Evolutionary conservation across 2,888 invertebrate genomes (phyloP).

Genomic region (Empis livida): DNA sequence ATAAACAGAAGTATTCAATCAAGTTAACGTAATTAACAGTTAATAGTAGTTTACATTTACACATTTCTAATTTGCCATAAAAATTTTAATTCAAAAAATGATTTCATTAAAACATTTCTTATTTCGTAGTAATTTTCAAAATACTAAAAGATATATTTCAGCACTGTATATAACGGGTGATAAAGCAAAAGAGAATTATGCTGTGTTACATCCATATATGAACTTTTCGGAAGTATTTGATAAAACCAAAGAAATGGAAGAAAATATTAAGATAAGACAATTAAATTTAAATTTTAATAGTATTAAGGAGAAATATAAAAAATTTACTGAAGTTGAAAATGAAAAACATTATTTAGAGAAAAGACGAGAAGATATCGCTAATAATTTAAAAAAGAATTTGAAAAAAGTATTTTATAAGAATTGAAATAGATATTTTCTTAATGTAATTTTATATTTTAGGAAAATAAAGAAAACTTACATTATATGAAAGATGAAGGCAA

Average conservation of each 20-base stretch:
- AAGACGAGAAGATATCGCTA: constrained; percentile 39
- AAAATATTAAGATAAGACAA: constrained; percentile 44
- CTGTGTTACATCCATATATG: constrained; percentile 52
- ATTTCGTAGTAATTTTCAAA: too few species aligned
- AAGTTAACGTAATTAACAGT: too few species aligned
- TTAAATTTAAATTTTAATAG: constrained; percentile 41
- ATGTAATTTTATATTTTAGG: not conserved
- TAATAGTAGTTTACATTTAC: too few species aligned
- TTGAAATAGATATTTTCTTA: not conserved
- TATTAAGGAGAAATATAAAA: constrained; percentile 46
- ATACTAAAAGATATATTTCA: constrained; percentile 16
- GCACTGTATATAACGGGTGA: constrained; percentile 47
- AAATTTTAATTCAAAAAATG: too few species aligned
- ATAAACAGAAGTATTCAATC: too few species aligned
- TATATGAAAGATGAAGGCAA: constrained; percentile 44
- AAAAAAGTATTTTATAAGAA: not conserved
- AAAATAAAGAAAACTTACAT: constrained; percentile 27
- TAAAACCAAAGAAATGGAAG: constrained; percentile 38
- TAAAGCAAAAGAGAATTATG: constrained; percentile 54
- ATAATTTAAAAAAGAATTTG: constrained; percentile 31
- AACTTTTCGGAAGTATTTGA: constrained; percentile 47
- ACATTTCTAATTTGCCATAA: too few species aligned
- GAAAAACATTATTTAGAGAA: constrained; percentile 41
- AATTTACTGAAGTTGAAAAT: constrained; percentile 43
- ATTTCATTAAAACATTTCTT: too few species aligned